A percentile compares a stretch with the other conserved stretches of the same genome.
These are phyloP conservation scores for Morone chrysops DNA, from an alignment of 2,113 vertebrate genomes.

Conservation along the genomic window DNA sequence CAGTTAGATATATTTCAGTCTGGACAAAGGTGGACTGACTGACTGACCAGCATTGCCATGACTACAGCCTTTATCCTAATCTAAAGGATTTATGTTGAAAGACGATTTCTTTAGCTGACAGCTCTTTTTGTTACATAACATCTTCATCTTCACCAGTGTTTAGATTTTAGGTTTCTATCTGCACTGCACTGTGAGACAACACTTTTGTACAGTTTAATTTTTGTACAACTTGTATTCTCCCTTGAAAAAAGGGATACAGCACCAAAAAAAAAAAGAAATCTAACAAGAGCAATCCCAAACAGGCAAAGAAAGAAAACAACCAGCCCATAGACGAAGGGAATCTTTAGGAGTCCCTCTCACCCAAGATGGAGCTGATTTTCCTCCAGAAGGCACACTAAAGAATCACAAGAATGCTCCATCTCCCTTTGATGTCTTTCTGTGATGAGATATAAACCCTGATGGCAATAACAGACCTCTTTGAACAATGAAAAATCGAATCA, in stretches of 20 bases:
- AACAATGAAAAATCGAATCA: slow-evolving; percentile 75
- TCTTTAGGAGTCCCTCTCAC: slow-evolving; percentile 36
- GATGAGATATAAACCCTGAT: slow-evolving; percentile 76
- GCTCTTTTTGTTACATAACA: neutral
- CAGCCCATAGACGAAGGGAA: neutral
- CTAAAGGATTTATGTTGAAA: neutral
- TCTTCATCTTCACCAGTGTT: neutral
- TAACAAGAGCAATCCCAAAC: slow-evolving; percentile 5
- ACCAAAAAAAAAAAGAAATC: neutral
- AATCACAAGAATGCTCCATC: slow-evolving; percentile 53
- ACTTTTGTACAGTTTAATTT: neutral
- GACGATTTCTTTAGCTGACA: neutral
- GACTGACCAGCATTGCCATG: neutral
- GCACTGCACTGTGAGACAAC: neutral
- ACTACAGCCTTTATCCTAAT: neutral
- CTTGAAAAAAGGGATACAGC: neutral
- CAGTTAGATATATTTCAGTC: neutral
- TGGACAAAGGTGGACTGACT: neutral
- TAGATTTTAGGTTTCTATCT: neutral
- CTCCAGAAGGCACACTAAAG: slow-evolving; percentile 54
- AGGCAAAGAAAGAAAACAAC: neutral
- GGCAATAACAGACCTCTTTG: slow-evolving; percentile 75
- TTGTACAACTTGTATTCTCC: neutral
- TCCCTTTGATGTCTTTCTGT: slow-evolving; percentile 75
- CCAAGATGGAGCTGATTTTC: slow-evolving; percentile 33